These are phyloP conservation scores for Pseudomugil gertrudae DNA, from an alignment of 2,797 vertebrate species.

Conservation along the genomic window DNA sequence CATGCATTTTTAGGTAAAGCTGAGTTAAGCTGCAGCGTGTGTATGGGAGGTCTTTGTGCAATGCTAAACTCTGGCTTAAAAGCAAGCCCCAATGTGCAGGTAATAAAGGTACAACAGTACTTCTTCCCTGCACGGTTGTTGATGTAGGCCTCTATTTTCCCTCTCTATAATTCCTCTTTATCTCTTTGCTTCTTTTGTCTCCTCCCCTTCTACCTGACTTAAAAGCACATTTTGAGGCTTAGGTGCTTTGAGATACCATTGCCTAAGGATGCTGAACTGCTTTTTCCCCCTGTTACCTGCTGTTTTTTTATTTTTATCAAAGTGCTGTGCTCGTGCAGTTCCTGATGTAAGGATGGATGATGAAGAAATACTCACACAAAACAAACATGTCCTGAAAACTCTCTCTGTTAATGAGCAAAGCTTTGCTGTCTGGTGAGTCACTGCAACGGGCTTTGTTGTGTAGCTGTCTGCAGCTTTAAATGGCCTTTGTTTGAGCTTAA, in stretches of 20 bases:
- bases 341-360: constrained; percentile 14
- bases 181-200: constrained; percentile 17
- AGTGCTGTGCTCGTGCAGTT: neutral
- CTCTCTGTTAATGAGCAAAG: constrained; percentile 55
- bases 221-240: constrained; percentile 14
- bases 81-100: constrained; percentile 34
- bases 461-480: constrained; percentile 39
- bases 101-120: constrained; percentile 46
- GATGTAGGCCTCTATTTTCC: constrained; percentile 14
- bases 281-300: constrained; percentile 52
- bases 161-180: constrained; percentile 15
- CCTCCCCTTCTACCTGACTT: constrained; percentile 13
- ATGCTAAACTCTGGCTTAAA: constrained; percentile 40
- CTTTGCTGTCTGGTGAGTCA: constrained; percentile 69
- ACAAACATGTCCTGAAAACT: constrained; percentile 1
- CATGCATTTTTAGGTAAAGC: constrained; percentile 26
- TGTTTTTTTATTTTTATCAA: constrained; percentile 12
- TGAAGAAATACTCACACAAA: constrained; percentile 19
- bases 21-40: constrained; percentile 32
- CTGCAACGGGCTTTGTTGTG: constrained; percentile 41
- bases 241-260: constrained; percentile 30
- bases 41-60: constrained; percentile 6
- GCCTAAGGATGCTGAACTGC: constrained; percentile 33
- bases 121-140: constrained; percentile 51
- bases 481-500: constrained; percentile 45